phyloP scores from a whole-genome alignment of 2,113 vertebrate genomes.

The Okapia johnstoni region DNA sequence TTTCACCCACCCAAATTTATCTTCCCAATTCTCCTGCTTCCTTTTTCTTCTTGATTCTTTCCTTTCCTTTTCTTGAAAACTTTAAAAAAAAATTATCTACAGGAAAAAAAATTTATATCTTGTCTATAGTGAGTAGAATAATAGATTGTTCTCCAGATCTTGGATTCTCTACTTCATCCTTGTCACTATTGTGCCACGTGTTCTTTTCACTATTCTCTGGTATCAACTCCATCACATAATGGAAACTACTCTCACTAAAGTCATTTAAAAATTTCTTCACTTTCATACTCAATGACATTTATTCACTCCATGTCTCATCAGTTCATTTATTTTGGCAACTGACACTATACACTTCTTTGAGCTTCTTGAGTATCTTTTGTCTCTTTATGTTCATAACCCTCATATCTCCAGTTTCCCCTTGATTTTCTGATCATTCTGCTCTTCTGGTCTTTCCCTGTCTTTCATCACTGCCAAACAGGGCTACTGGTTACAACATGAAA shows the following conservation, averaged over 20 bases:
- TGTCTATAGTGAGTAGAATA: background rate
- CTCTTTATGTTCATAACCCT: background rate
- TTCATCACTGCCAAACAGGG: background rate
- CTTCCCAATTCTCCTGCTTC: background rate
- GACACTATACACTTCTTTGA: background rate
- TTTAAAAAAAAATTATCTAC: background rate
- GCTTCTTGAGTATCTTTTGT: background rate
- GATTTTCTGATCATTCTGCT: background rate
- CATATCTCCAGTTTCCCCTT: background rate
- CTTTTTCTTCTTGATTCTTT: background rate
- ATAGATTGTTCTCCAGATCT: background rate
- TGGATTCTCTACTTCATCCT: background rate
- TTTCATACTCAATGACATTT: fast-evolving
- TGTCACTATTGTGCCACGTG: background rate
- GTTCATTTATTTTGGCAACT: background rate
- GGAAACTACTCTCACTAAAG: background rate
- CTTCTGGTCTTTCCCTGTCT: background rate
- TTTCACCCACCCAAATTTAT: background rate
- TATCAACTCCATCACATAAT: background rate
- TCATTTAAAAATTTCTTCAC: background rate
- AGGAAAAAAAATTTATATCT: background rate
- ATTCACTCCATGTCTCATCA: background rate
- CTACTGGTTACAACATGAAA: background rate
- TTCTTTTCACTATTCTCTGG: background rate
- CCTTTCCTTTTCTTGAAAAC: background rate